Evolutionary conservation across 2,797 vertebrate genomes (phyloP).

Genomic region (Fistularia commersonii): DNA sequence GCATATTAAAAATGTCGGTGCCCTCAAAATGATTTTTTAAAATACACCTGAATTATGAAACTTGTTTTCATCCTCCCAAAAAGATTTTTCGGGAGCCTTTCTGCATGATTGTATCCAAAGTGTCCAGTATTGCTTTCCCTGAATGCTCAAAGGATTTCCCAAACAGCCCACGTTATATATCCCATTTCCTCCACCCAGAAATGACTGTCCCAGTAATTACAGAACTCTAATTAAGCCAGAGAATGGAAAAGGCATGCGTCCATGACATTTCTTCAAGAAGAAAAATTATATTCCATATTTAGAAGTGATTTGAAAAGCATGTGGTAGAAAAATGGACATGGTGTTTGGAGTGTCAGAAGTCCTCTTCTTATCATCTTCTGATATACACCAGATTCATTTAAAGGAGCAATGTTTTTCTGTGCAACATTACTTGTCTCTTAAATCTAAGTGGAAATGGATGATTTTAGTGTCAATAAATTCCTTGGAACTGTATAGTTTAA

Average conservation of each 20-base stretch:
- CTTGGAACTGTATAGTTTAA: too few species aligned
- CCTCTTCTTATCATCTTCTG: constrained; percentile 36
- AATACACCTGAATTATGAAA: constrained; percentile 44
- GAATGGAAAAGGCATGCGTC: constrained; percentile 62
- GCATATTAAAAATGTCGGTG: too few species aligned
- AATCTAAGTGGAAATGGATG: too few species aligned
- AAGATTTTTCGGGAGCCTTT: constrained; percentile 37
- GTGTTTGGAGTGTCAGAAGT: constrained; percentile 41
- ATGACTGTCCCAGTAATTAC: constrained; percentile 75
- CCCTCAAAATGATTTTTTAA: neutral
- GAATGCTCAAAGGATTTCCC: constrained; percentile 59
- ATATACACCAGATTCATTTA: constrained; percentile 51
- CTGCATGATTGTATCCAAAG: constrained; percentile 37
- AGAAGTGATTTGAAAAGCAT: constrained; percentile 58
- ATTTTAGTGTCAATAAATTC: too few species aligned
- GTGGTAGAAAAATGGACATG: constrained; percentile 60
- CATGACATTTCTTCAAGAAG: constrained; percentile 68
- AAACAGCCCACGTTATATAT: constrained; percentile 42
- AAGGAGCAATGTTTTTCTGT: constrained; percentile 10
- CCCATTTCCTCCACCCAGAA: constrained; percentile 64
- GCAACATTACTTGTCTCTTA: too few species aligned
- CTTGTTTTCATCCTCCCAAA: constrained; percentile 47
- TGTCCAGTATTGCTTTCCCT: constrained; percentile 34
- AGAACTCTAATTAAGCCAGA: constrained; percentile 72
- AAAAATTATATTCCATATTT: constrained; percentile 71